These are phyloP conservation scores for Zosterops hypoxanthus DNA, from an alignment of 2,113 vertebrate genomes.

Conservation along the genomic window DNA sequence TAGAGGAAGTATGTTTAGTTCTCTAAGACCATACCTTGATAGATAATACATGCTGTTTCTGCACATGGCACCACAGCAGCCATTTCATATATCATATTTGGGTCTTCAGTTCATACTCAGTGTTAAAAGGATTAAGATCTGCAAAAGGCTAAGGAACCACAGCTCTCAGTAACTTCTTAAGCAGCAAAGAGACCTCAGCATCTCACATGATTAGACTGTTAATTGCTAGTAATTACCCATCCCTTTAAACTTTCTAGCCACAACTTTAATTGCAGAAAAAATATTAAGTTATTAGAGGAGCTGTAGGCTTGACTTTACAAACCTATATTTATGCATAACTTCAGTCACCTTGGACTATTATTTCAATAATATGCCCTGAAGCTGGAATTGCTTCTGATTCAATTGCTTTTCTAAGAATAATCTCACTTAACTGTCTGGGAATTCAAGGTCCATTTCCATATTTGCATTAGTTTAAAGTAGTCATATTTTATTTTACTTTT, in stretches of 20 bases:
- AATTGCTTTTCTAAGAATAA: neutral
- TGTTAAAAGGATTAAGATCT: neutral
- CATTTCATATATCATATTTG: neutral
- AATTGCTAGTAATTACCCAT: constrained; percentile 37
- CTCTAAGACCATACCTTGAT: neutral
- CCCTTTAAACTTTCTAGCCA: constrained; percentile 1
- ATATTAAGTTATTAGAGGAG: neutral
- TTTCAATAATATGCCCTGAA: neutral
- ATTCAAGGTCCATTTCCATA: neutral
- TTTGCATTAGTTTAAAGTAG: neutral
- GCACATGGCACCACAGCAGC: neutral
- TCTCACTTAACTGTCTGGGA: neutral
- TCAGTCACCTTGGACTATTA: neutral
- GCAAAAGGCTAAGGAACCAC: neutral
- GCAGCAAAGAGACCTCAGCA: neutral
- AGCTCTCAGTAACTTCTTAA: neutral
- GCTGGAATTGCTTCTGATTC: neutral
- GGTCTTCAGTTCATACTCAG: neutral
- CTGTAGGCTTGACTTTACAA: neutral
- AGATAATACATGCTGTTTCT: neutral
- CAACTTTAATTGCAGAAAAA: constrained; percentile 44
- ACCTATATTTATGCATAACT: neutral
- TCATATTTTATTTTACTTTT: neutral
- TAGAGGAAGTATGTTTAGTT: neutral
- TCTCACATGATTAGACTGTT: neutral